Evolutionary conservation across 1,140 invertebrate species (phyloP), one percentile per base, ranked within the genome.

Genomic region (Diuraphis noxia): DNA sequence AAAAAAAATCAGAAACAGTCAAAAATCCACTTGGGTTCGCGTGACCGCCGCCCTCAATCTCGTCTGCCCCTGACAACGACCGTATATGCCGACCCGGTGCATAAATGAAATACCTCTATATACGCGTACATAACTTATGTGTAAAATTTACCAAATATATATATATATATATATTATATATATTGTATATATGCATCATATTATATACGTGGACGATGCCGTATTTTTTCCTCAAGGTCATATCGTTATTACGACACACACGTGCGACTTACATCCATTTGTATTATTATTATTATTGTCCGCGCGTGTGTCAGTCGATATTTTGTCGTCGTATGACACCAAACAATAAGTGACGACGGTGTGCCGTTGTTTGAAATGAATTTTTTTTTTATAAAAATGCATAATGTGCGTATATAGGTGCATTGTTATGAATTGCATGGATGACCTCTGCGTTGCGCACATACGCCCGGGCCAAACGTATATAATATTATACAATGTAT

Each of bases 141-240:
- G 34, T 79, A 40, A n/a, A 63, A 30, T n/a, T n/a, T n/a, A n/a
- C n/a, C n/a, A n/a, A 17, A 30, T 81, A 40, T 81, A 81, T 40
- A 79, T 21, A 38, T n/a, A n/a, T n/a, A n/a, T n/a, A n/a, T n/a
- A n/a, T n/a, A n/a, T n/a, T n/a, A n/a, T n/a, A n/a, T n/a, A n/a
- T n/a, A n/a, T n/a, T n/a, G n/a, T n/a, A n/a, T n/a, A n/a, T n/a
- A n/a, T n/a, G n/a, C n/a, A n/a, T n/a, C n/a, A 19, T 36, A 38
- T 81, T 40, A 81, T 81, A 81, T 77, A 81, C n/a, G 25, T 41
- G 30, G 41, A 46, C 40, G 82, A 46, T 49, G 84, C 84, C 41
- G 84, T 49, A 86, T 86, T 86, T 38, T 38, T 49, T 86, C 34
- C 7, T 43, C n/a, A 86, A 86, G 85, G 85, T 86, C 85, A 86